A percentile compares a stretch with the other conserved stretches of the same genome.
These are phyloP conservation scores for Brachionus angularis DNA, from an alignment of 1,140 invertebrate species.

Conservation along the genomic window DNA sequence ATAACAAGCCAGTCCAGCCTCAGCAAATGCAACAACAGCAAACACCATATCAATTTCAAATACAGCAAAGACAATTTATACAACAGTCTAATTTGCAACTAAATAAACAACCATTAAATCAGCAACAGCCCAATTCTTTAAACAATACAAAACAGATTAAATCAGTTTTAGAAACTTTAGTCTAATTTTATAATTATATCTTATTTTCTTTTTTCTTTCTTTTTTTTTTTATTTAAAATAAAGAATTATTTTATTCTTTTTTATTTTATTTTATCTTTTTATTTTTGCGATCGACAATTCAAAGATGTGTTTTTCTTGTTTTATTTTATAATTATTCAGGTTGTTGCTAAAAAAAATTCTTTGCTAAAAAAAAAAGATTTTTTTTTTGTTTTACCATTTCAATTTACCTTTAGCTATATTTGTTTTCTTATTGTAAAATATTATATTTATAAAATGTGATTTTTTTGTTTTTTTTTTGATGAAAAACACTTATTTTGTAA, in stretches of 20 bases:
- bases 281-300: too few species aligned
- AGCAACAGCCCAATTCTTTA: too few species aligned
- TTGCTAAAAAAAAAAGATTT: too few species aligned
- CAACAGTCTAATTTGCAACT: not conserved
- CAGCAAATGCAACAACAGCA: slow-evolving; percentile 4
- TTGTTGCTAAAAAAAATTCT: too few species aligned
- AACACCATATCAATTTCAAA: not conserved
- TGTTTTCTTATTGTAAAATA: too few species aligned
- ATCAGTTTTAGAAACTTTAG: slow-evolving; percentile 40
- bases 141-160: slow-evolving; percentile 13
- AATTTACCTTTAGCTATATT: too few species aligned
- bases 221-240: not conserved
- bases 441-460: too few species aligned
- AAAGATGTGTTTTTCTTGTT: too few species aligned
- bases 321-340: too few species aligned
- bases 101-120: not conserved
- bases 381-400: too few species aligned
- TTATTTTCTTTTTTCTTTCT: not conserved
- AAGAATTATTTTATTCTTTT: not conserved
- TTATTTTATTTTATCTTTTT: slow-evolving; percentile 2
- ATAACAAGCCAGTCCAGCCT: not conserved
- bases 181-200: slow-evolving; percentile 14
- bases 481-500: too few species aligned
- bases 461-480: too few species aligned
- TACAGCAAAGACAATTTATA: slow-evolving; percentile 11